These are phyloP conservation scores for Saccostrea glomerata DNA, from an alignment of 1,140 invertebrate genomes.

Conservation along the genomic window DNA sequence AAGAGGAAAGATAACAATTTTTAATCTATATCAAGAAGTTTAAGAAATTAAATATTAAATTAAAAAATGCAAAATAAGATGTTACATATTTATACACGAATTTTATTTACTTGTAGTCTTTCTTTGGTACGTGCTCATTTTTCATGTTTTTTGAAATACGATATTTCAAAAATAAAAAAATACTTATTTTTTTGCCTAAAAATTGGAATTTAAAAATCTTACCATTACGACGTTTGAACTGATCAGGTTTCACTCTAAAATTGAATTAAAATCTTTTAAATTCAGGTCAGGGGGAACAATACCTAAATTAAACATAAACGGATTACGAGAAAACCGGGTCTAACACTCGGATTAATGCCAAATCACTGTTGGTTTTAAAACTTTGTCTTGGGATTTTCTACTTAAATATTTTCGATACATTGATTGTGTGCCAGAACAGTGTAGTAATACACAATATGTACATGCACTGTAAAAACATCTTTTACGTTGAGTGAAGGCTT, in stretches of 20 bases:
- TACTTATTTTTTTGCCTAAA: no score
- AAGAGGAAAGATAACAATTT: no score
- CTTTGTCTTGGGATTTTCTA: conserved; percentile 1
- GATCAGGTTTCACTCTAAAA: neutral
- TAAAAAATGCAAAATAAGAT: no score
- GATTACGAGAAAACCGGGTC: neutral
- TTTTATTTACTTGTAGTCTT: no score
- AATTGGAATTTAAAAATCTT: neutral
- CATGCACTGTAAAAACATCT: neutral
- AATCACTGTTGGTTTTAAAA: neutral
- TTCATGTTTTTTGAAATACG: no score
- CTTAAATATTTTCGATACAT: neutral
- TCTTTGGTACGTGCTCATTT: no score
- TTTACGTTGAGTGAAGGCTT: neutral
- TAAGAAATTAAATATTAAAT: no score
- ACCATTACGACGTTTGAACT: neutral
- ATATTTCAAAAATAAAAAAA: no score
- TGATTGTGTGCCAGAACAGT: neutral
- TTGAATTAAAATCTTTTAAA: neutral
- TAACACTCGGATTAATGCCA: neutral
- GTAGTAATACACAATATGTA: neutral
- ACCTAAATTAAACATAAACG: neutral
- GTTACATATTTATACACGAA: no score
- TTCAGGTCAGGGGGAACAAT: neutral
- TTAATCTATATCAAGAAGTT: no score